A percentile compares a stretch with the other conserved stretches of the same genome.
Evolutionary conservation across 35 echinoderm and acorn worm genomes (phyloP).

Genomic region (Eucidaris tribuloides): DNA sequence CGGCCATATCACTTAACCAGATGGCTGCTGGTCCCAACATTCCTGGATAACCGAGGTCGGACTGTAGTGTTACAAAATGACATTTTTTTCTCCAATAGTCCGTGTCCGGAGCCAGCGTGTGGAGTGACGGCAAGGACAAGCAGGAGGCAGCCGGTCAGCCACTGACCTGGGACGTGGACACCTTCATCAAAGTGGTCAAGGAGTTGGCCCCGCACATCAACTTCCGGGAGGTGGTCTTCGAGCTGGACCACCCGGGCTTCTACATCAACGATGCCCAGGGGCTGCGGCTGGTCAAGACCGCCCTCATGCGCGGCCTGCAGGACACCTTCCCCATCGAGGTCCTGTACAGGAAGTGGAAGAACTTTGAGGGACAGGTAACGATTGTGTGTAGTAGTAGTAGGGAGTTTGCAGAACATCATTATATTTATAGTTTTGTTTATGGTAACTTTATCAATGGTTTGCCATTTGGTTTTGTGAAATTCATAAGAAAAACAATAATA

Average conservation of each 20-base stretch:
- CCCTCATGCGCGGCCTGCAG: conserved; percentile 59
- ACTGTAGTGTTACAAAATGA: not conserved
- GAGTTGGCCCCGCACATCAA: conserved; percentile 89
- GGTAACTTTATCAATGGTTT: too few relatives aligned
- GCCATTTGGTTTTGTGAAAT: too few relatives aligned
- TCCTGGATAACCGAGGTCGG: too few relatives aligned
- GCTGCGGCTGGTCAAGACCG: conserved; percentile 79
- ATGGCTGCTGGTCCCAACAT: too few relatives aligned
- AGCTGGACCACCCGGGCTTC: conserved; percentile 81
- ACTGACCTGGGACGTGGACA: conserved; percentile 77
- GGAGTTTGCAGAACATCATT: too few relatives aligned
- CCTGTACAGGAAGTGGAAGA: conserved; percentile 82
- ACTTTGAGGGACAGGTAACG: conserved; percentile 94
- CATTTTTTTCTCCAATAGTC: conserved; percentile 31
- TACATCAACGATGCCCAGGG: conserved; percentile 64
- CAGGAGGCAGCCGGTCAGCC: conserved; percentile 20
- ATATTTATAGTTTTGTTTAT: too few relatives aligned
- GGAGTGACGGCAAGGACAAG: conserved; percentile 92
- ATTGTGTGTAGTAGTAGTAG: too few relatives aligned
- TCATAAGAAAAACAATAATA: too few relatives aligned
- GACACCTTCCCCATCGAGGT: conserved; percentile 85
- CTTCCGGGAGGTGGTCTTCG: conserved; percentile 80
- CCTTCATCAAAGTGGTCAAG: conserved; percentile 79
- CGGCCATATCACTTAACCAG: too few relatives aligned
- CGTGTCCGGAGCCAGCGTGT: conserved; percentile 73